Conservation (phyloP, 2,888 invertebrate species). For the Polyploca ridens region DNA sequence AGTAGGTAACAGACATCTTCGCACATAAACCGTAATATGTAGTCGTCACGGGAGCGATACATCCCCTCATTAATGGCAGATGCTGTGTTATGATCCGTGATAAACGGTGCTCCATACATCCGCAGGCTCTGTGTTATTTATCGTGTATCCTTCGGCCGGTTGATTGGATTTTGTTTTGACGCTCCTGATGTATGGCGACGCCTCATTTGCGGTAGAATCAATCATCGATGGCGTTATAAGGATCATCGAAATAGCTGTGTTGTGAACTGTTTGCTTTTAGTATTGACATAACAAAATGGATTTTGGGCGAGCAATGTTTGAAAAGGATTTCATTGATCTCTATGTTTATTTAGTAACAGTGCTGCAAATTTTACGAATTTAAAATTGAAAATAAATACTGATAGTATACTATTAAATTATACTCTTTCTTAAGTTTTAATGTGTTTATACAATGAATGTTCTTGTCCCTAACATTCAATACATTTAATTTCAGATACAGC, state of each 20-base stretch:
- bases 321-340: neutral
- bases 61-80: constrained; percentile 37
- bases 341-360: constrained; percentile 9
- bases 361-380: too few species aligned
- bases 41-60: constrained; percentile 31
- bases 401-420: too few species aligned
- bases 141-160: constrained; percentile 31
- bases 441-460: neutral
- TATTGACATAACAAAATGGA: neutral
- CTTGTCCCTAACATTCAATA: neutral
- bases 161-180: constrained; percentile 72
- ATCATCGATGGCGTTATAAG: constrained; percentile 19
- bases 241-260: neutral
- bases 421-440: too few species aligned
- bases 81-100: constrained; percentile 47
- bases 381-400: too few species aligned
- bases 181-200: constrained; percentile 47
- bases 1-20: neutral
- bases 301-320: neutral
- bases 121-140: constrained; percentile 36
- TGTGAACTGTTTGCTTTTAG: neutral
- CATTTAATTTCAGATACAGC: constrained; percentile 86
- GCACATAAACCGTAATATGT: constrained; percentile 21
- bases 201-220: constrained; percentile 23
- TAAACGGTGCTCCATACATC: constrained; percentile 48